These are phyloP conservation scores for Aplysia californica DNA, from an alignment of 1,140 invertebrate genomes.

Conservation along the genomic window DNA sequence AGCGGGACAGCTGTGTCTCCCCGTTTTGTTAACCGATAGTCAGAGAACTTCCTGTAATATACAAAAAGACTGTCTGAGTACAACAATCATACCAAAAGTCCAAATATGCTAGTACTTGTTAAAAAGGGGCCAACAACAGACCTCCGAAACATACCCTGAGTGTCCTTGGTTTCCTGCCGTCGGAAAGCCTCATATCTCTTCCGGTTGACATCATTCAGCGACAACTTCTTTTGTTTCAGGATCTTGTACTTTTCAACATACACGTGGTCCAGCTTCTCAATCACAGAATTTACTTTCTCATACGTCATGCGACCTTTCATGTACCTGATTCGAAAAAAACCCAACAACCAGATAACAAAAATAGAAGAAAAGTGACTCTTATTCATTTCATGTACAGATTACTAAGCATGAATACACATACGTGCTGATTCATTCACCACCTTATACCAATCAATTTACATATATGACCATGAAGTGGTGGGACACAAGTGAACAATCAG, in stretches of 20 bases:
- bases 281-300: conserved; percentile 51
- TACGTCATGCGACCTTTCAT: conserved; percentile 61
- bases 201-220: conserved; percentile 50
- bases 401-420: background rate
- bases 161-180: conserved; percentile 56
- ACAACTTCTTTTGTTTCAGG: conserved; percentile 45
- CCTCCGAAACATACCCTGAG: no score
- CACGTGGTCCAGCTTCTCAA: conserved; percentile 58
- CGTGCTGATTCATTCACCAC: background rate
- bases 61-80: no score
- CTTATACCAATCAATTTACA: background rate
- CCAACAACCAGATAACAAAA: no score
- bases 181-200: conserved; percentile 52
- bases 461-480: background rate
- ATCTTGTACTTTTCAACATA: conserved; percentile 60
- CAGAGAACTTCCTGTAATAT: no score
- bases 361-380: no score
- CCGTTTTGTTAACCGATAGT: no score
- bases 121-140: no score
- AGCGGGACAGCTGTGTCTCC: no score
- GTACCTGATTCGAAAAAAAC: conserved; percentile 47
- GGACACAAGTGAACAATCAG: background rate
- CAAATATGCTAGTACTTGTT: no score
- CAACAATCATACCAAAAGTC: no score
- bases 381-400: background rate